phyloP scores from a whole-genome alignment of 2,797 vertebrate species.

The Macropus fuliginosus region DNA sequence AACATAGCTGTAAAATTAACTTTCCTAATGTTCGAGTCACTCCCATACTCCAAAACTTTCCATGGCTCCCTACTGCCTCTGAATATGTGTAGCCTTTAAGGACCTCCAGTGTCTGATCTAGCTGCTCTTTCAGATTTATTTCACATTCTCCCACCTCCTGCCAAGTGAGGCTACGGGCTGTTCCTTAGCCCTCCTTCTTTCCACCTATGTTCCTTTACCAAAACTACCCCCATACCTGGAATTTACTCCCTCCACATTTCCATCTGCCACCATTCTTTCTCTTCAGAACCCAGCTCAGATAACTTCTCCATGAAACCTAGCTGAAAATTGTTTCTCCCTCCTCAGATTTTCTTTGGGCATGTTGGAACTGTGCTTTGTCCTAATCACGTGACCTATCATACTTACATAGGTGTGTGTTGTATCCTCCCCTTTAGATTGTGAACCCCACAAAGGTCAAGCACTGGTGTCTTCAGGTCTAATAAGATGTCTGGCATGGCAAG shows the following conservation, averaged over 20 bases:
- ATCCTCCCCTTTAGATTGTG: neutral
- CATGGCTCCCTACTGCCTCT: neutral
- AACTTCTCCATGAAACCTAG: neutral
- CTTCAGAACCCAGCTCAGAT: neutral
- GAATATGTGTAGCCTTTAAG: neutral
- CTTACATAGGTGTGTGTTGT: neutral
- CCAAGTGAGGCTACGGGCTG: neutral
- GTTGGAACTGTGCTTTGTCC: neutral
- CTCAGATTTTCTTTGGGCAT: neutral
- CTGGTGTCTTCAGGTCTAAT: neutral
- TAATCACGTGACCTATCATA: neutral
- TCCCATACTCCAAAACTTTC: neutral
- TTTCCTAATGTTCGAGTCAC: neutral
- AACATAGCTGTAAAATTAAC: neutral
- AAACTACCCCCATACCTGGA: neutral
- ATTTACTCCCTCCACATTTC: neutral
- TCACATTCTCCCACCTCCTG: neutral
- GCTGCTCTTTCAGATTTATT: neutral
- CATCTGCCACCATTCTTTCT: neutral
- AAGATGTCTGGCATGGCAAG: neutral
- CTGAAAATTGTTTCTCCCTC: neutral
- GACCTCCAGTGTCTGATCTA: neutral
- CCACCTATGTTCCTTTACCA: neutral
- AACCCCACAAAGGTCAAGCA: neutral
- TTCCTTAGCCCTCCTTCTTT: neutral